Evolutionary conservation across 1,140 invertebrate genomes (phyloP).

Genomic region (Dendroctonus ponderosae): DNA sequence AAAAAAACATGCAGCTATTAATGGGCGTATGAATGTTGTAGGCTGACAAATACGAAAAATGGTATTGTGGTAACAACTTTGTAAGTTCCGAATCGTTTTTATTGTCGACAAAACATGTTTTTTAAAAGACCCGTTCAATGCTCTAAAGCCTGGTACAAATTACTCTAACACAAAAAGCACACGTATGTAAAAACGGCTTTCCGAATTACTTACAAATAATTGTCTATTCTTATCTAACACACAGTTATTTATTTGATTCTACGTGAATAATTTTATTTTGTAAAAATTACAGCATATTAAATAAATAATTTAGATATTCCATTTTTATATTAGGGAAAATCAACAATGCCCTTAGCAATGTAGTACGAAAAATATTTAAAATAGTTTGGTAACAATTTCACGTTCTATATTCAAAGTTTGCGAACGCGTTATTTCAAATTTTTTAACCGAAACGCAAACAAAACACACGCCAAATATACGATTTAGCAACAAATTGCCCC

Average conservation of each 20-base stretch:
- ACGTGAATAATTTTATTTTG: conserved; percentile 9
- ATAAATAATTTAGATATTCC: conserved; percentile 13
- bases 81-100: too few species aligned
- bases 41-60: too few species aligned
- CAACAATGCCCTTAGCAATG: conserved; percentile 9
- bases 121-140: too few species aligned
- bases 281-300: conserved; percentile 24
- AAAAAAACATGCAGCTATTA: too few species aligned
- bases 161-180: conserved; percentile 10
- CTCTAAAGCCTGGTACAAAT: too few species aligned
- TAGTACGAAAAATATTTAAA: conserved; percentile 15
- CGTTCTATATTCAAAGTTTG: conserved; percentile 12
- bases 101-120: too few species aligned
- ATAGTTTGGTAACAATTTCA: conserved; percentile 17
- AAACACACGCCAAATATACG: neutral
- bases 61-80: too few species aligned
- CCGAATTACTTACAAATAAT: conserved; percentile 9
- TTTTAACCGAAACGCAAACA: too few species aligned
- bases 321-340: conserved; percentile 1
- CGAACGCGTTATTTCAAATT: too few species aligned
- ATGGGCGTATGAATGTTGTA: too few species aligned
- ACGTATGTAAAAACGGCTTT: conserved; percentile 18
- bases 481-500: too few species aligned
- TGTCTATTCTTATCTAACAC: conserved; percentile 26
- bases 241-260: conserved; percentile 21